Percentiles rank a stretch among this genome's conserved stretches.
Evolutionary conservation across 2,113 vertebrate genomes (phyloP).

Genomic region (Panurus biarmicus): DNA sequence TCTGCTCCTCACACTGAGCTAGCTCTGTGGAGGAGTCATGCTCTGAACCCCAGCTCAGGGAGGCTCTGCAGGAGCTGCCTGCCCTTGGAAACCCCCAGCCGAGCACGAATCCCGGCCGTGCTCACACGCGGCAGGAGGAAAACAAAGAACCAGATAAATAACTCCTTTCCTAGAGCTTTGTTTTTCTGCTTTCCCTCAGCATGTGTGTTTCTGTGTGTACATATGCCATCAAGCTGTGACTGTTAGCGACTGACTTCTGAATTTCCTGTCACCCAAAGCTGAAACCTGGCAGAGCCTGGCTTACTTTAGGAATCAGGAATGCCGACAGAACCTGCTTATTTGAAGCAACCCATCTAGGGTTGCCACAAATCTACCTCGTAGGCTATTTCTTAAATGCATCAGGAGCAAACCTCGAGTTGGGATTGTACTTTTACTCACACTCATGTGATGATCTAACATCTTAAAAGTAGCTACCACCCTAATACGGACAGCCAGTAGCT

Average conservation of each 20-base stretch:
- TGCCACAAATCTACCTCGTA: not conserved
- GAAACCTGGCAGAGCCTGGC: not conserved
- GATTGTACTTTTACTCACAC: not conserved
- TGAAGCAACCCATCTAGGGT: not conserved
- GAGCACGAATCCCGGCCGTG: not conserved
- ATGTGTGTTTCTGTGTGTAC: not conserved
- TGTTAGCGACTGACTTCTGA: not conserved
- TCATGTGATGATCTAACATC: not conserved
- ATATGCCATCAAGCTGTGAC: not conserved
- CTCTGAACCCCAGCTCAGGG: rapidly evolving
- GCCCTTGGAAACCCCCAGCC: not conserved
- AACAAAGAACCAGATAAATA: not conserved
- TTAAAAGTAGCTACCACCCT: not conserved
- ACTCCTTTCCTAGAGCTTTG: not conserved
- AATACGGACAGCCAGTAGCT: not conserved
- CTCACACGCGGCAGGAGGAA: not conserved
- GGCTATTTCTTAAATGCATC: not conserved
- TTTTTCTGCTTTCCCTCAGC: not conserved
- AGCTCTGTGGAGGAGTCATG: not conserved
- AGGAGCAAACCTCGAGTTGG: not conserved
- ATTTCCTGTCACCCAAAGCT: not conserved
- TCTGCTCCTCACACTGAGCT: conserved; percentile 32
- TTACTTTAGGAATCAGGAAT: not conserved
- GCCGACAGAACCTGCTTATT: not conserved
- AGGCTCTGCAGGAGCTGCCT: not conserved